Conservation (phyloP, 2,797 vertebrate species). For the Spinibarbus caldwelli region DNA sequence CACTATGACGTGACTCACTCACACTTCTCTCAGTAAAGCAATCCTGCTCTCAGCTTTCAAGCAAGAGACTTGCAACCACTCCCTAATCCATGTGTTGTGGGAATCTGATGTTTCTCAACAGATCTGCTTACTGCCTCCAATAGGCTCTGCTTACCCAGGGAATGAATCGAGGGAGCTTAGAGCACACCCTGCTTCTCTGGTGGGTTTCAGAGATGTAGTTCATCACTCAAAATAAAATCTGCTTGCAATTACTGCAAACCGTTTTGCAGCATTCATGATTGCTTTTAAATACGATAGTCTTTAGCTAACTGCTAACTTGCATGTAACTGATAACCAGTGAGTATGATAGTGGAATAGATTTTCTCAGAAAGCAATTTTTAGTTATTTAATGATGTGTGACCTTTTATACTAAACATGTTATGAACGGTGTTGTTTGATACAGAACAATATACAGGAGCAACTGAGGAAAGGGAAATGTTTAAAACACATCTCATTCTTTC, state of each 20-base stretch:
- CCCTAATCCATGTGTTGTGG: slow-evolving; percentile 45
- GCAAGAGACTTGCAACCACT: slow-evolving; percentile 42
- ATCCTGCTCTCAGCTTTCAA: slow-evolving; percentile 31
- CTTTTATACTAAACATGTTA: slow-evolving; percentile 32
- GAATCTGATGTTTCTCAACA: slow-evolving; percentile 43
- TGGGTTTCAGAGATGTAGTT: background rate
- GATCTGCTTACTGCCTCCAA: slow-evolving; percentile 42
- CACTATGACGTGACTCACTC: slow-evolving; percentile 52
- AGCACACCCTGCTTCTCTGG: slow-evolving; percentile 23
- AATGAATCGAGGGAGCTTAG: slow-evolving; percentile 14
- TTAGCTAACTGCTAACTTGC: background rate
- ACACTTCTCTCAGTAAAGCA: slow-evolving; percentile 42
- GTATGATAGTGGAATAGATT: background rate
- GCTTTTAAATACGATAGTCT: background rate
- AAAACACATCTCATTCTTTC: slow-evolving; percentile 45
- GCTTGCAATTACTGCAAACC: background rate
- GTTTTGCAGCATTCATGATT: background rate
- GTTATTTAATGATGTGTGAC: background rate
- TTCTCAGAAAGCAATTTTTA: slow-evolving; percentile 9
- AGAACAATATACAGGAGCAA: slow-evolving; percentile 44
- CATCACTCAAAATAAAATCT: slow-evolving; percentile 4
- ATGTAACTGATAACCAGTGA: background rate
- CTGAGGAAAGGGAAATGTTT: slow-evolving; percentile 54
- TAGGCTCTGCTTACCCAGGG: slow-evolving; percentile 29
- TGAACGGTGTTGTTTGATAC: slow-evolving; percentile 34